Evolutionary conservation across 1,140 invertebrate species (phyloP).

Genomic region (Anadara kagoshimensis): DNA sequence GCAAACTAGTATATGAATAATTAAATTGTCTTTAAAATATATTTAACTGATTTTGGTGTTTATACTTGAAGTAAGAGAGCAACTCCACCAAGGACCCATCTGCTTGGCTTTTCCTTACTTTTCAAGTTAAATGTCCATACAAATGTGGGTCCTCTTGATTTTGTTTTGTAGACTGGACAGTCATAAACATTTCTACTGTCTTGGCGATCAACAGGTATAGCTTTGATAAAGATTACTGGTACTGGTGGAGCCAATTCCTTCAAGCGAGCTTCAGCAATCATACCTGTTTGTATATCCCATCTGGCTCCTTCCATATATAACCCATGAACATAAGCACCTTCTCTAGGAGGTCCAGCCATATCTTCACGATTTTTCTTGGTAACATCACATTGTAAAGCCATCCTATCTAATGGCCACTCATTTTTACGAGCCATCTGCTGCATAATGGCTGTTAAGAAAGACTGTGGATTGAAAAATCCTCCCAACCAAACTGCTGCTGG

Average conservation of each 20-base stretch:
- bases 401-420: constrained; percentile 95
- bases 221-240: constrained; percentile 94
- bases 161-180: constrained; percentile 96
- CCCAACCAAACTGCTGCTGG: constrained; percentile 95
- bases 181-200: constrained; percentile 95
- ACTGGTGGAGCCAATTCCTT: constrained; percentile 95
- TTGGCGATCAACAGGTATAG: constrained; percentile 94
- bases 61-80: constrained; percentile 89
- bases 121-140: constrained; percentile 98
- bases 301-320: constrained; percentile 96
- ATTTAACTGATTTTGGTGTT: too few species aligned
- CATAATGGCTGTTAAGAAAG: constrained; percentile 97
- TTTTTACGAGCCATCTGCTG: constrained; percentile 95
- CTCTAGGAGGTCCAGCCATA: constrained; percentile 86
- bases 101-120: constrained; percentile 93
- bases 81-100: constrained; percentile 96
- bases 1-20: too few species aligned
- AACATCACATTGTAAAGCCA: constrained; percentile 97
- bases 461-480: constrained; percentile 98
- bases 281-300: constrained; percentile 91
- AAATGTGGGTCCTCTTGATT: constrained; percentile 91
- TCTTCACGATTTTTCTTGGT: constrained; percentile 97
- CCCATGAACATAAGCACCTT: constrained; percentile 95
- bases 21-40: too few species aligned
- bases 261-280: constrained; percentile 90